Conservation (phyloP, 2,797 vertebrate species). For the Sphenopsis melanotis region DNA sequence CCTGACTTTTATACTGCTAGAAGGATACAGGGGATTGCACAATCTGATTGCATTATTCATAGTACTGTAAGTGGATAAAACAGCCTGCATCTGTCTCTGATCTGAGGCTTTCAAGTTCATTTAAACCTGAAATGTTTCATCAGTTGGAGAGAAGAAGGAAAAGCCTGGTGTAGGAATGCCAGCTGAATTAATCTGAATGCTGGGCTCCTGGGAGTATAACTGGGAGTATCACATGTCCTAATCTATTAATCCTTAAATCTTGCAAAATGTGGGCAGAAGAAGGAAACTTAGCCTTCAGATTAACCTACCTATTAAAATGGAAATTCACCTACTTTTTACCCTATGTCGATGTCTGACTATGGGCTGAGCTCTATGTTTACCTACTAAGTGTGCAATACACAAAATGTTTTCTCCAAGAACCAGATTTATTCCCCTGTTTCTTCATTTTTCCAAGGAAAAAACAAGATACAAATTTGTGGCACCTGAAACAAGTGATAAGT, state of each 20-base stretch:
- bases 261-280: background rate
- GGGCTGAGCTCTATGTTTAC: background rate
- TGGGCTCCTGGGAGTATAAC: background rate
- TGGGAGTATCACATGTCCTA: background rate
- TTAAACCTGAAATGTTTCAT: background rate
- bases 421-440: background rate
- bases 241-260: background rate
- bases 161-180: background rate
- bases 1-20: background rate
- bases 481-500: background rate
- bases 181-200: background rate
- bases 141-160: background rate
- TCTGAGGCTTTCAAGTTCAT: background rate
- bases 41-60: background rate
- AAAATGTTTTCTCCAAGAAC: background rate
- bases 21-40: background rate
- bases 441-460: background rate
- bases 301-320: background rate
- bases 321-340: background rate
- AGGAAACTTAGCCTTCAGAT: background rate
- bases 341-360: fast-evolving
- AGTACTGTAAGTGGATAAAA: background rate
- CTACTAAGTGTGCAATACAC: background rate
- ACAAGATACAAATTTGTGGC: background rate
- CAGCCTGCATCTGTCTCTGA: background rate